Percentiles rank a stretch among this genome's conserved stretches.
These are phyloP conservation scores for Zaprionus capensis DNA, from an alignment of 1,140 invertebrate genomes.

Conservation along the genomic window DNA sequence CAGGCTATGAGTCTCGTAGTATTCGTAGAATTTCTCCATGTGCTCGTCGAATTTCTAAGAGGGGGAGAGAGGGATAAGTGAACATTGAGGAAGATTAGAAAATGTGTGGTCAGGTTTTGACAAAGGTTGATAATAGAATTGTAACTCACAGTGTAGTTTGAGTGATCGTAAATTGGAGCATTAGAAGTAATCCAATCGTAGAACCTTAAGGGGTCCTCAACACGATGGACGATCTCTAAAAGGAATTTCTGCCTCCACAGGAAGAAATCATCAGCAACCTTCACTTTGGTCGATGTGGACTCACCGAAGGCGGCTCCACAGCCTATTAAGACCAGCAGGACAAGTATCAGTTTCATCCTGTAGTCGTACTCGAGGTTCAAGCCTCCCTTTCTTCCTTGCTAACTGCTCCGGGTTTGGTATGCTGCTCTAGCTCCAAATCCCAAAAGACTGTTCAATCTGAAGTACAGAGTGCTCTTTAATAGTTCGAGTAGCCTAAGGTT, in stretches of 20 bases:
- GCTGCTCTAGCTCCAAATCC: conserved; percentile 58
- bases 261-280: conserved; percentile 61
- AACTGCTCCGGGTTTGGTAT: conserved; percentile 70
- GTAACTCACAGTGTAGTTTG: conserved; percentile 79
- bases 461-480: conserved; percentile 35
- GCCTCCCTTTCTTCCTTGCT: conserved; percentile 12
- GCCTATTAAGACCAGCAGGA: conserved; percentile 68
- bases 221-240: conserved; percentile 87
- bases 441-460: conserved; percentile 71
- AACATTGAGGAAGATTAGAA: background rate
- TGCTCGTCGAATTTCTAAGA: conserved; percentile 85
- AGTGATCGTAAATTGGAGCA: conserved; percentile 32
- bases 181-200: conserved; percentile 60
- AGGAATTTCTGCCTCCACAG: conserved; percentile 87
- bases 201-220: conserved; percentile 83
- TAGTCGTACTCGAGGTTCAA: conserved; percentile 15
- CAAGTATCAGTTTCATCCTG: conserved; percentile 69
- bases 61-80: too few species aligned
- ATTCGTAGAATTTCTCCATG: conserved; percentile 86
- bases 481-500: conserved; percentile 12
- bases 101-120: too few species aligned
- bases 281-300: conserved; percentile 51
- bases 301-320: conserved; percentile 62
- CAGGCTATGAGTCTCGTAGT: conserved; percentile 86
- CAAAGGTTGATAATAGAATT: too few species aligned